Conservation (phyloP, 2,797 vertebrate genomes). For the Streptopelia turtur region DNA sequence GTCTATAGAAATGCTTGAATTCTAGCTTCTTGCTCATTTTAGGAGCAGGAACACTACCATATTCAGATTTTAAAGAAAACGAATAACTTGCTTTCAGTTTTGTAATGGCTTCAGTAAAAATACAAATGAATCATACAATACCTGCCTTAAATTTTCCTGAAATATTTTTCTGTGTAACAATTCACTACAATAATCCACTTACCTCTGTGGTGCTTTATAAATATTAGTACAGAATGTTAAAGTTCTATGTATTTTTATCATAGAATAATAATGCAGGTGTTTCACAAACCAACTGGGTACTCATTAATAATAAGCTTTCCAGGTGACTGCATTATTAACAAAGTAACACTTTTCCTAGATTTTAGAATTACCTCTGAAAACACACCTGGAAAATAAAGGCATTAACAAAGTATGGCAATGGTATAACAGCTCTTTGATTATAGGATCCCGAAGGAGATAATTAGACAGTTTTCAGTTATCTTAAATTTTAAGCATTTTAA, state of each 20-base stretch:
- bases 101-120: slow-evolving; percentile 36
- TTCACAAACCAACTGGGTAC: neutral
- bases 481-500: slow-evolving; percentile 14
- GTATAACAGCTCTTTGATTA: neutral
- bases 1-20: neutral
- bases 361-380: slow-evolving; percentile 15
- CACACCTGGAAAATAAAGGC: slow-evolving; percentile 3
- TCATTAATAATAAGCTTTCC: slow-evolving; percentile 26
- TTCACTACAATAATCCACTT: slow-evolving; percentile 25
- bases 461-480: neutral
- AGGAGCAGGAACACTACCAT: neutral
- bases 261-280: slow-evolving; percentile 7
- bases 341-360: neutral
- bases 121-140: slow-evolving; percentile 13
- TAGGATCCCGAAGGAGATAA: neutral
- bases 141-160: neutral
- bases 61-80: slow-evolving; percentile 29
- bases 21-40: neutral
- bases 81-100: neutral
- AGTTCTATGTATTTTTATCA: slow-evolving; percentile 11
- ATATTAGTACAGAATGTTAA: slow-evolving; percentile 8
- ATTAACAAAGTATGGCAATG: neutral
- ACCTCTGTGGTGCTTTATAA: slow-evolving; percentile 38
- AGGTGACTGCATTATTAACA: slow-evolving; percentile 6
- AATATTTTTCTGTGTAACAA: slow-evolving; percentile 19